These are phyloP conservation scores for Otis tarda DNA, from an alignment of 2,113 vertebrate genomes.

Conservation along the genomic window DNA sequence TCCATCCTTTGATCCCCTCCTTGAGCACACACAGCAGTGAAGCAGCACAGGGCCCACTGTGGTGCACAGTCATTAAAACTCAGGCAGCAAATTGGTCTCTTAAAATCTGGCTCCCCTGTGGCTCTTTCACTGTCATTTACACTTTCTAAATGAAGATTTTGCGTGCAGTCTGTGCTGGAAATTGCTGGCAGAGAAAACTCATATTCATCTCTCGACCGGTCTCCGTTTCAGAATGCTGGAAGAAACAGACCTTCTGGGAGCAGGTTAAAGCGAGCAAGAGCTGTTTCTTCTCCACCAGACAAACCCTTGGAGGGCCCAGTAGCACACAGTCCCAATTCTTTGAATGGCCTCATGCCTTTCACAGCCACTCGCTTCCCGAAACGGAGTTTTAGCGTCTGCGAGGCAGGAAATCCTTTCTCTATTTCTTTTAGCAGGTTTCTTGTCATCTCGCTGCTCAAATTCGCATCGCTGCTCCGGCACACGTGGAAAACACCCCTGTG, in stretches of 20 bases:
- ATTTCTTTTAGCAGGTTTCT: slow-evolving; percentile 64
- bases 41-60: neutral
- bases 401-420: slow-evolving; percentile 65
- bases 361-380: slow-evolving; percentile 35
- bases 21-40: neutral
- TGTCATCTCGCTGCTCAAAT: slow-evolving; percentile 56
- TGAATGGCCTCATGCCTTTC: slow-evolving; percentile 38
- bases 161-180: slow-evolving; percentile 58
- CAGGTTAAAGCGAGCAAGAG: neutral
- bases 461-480: neutral
- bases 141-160: slow-evolving; percentile 65
- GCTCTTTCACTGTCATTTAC: slow-evolving; percentile 52
- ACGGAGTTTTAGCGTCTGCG: neutral
- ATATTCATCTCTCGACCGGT: slow-evolving; percentile 5
- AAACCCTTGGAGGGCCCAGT: slow-evolving; percentile 41
- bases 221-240: slow-evolving; percentile 39
- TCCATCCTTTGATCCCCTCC: neutral
- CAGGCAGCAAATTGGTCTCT: slow-evolving; percentile 32
- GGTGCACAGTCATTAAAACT: slow-evolving; percentile 15
- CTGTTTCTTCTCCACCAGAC: slow-evolving; percentile 43
- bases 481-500: neutral
- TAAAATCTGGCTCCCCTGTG: slow-evolving; percentile 55
- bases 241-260: slow-evolving; percentile 54
- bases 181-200: slow-evolving; percentile 49
- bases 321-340: slow-evolving; percentile 47